Evolutionary conservation across 2,797 vertebrate species (phyloP).

Genomic region (Gadopsis marmoratus): DNA sequence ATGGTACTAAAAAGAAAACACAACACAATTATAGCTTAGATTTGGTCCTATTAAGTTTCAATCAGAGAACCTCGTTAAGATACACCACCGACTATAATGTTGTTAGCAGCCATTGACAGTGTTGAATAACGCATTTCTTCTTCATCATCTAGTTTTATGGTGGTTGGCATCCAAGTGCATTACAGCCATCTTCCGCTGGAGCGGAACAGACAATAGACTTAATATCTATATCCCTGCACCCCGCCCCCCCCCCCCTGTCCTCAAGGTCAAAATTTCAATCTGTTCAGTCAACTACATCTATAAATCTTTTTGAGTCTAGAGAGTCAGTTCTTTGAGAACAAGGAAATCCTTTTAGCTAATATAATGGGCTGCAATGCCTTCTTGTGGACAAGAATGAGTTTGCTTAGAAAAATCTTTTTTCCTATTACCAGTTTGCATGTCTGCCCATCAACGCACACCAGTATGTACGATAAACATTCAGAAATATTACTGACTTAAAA

Average conservation of each 20-base stretch:
- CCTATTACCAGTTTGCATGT: not conserved
- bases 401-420: not conserved
- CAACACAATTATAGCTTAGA: not conserved
- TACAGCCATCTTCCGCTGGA: no score
- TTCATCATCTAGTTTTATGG: no score
- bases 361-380: conserved; percentile 30
- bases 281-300: not conserved
- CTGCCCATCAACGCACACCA: not conserved
- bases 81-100: not conserved
- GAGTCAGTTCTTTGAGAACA: not conserved
- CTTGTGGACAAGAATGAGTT: conserved; percentile 53
- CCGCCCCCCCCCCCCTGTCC: no score
- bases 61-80: not conserved
- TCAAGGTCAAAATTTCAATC: not conserved
- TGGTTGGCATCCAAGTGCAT: no score
- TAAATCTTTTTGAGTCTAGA: not conserved
- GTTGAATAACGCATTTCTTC: not conserved
- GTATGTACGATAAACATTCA: not conserved
- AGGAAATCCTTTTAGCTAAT: not conserved
- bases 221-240: no score
- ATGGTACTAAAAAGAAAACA: not conserved
- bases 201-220: no score
- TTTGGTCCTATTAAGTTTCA: not conserved
- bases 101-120: not conserved
- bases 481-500: not conserved